Evolutionary conservation across 2,888 invertebrate species (phyloP).

Genomic region (Cryptosula pallasiana): DNA sequence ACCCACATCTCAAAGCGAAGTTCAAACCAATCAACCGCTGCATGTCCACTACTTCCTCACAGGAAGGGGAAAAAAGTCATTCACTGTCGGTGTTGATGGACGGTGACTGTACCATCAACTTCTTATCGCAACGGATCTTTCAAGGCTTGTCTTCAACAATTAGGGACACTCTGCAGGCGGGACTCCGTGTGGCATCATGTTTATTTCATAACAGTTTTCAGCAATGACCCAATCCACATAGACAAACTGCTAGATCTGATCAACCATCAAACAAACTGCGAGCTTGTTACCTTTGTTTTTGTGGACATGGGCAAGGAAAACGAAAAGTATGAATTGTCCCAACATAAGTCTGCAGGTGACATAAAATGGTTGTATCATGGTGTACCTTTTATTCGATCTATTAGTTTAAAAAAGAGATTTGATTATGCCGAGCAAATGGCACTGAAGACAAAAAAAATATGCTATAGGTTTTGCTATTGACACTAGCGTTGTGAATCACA

Average conservation of each 20-base stretch:
- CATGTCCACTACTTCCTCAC: too few species aligned
- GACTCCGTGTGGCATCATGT: too few species aligned
- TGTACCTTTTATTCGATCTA: slow-evolving; percentile 12
- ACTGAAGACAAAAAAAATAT: not conserved
- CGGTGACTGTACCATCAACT: too few species aligned
- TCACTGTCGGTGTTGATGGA: too few species aligned
- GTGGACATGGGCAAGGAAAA: slow-evolving; percentile 13
- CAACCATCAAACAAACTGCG: slow-evolving; percentile 9
- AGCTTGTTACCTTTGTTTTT: slow-evolving; percentile 10
- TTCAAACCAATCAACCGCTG: too few species aligned
- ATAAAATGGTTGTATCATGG: not conserved
- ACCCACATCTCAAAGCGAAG: too few species aligned
- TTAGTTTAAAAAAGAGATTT: slow-evolving; percentile 13
- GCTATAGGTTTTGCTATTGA: slow-evolving; percentile 14
- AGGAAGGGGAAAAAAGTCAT: too few species aligned
- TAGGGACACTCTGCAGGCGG: too few species aligned
- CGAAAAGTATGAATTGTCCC: not conserved
- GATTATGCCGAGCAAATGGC: slow-evolving; percentile 16
- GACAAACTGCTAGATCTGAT: not conserved
- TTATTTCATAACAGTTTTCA: slow-evolving; percentile 3
- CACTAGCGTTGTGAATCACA: slow-evolving; percentile 6
- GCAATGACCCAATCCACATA: slow-evolving; percentile 7
- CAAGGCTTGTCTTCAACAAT: too few species aligned
- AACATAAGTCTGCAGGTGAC: slow-evolving; percentile 3
- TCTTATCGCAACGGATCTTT: too few species aligned